Evolutionary conservation across 2,113 vertebrate genomes (phyloP).

Genomic region (Trematocara variabile): DNA sequence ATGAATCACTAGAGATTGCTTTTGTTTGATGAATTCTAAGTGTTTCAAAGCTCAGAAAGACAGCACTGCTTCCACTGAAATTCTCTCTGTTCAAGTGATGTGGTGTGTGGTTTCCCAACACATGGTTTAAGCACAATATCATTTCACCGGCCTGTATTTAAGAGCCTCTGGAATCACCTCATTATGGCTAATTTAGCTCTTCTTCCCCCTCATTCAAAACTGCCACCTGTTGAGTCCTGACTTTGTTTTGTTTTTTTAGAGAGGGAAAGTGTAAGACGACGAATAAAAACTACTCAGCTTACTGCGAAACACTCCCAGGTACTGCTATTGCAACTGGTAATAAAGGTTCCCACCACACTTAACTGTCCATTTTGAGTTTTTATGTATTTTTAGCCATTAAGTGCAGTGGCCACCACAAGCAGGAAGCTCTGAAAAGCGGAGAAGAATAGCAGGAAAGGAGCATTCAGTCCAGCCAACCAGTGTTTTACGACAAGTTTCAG

Average conservation of each 20-base stretch:
- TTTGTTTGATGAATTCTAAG: neutral
- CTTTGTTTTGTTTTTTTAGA: neutral
- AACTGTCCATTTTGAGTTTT: constrained; percentile 37
- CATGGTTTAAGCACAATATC: constrained; percentile 26
- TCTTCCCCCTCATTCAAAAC: neutral
- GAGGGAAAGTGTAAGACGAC: neutral
- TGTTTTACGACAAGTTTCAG: constrained; percentile 54
- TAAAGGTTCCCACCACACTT: neutral
- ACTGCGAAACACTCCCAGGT: neutral
- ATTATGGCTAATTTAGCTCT: neutral
- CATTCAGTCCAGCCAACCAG: constrained; percentile 60
- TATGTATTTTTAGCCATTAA: constrained; percentile 74
- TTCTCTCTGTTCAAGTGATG: constrained; percentile 19
- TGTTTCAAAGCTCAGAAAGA: neutral
- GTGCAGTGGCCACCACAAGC: constrained; percentile 64
- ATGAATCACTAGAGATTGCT: neutral
- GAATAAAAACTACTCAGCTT: neutral
- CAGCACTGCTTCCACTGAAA: neutral
- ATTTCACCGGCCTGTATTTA: constrained; percentile 11
- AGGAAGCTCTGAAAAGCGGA: constrained; percentile 73
- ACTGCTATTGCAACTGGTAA: neutral
- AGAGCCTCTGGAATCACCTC: constrained; percentile 13
- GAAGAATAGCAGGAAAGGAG: constrained; percentile 82
- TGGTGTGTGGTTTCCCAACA: constrained; percentile 23
- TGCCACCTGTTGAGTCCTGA: constrained; percentile 35